A percentile compares a stretch with the other conserved stretches of the same genome.
phyloP scores from a whole-genome alignment of 2,888 invertebrate species.

The Argyresthia goedartella region DNA sequence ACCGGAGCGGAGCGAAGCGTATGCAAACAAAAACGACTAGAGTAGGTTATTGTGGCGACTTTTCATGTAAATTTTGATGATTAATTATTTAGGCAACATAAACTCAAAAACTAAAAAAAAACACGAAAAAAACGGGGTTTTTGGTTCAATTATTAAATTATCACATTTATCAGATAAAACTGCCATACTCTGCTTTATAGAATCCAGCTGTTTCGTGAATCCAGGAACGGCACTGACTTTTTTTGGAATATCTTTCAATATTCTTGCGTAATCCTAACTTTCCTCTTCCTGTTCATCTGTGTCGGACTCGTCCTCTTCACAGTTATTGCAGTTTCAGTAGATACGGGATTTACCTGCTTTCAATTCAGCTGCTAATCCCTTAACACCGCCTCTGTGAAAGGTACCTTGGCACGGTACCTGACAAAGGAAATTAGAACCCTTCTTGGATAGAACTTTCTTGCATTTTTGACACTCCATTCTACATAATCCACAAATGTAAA shows the following conservation, averaged over 20 bases:
- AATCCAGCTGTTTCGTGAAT: slow-evolving; percentile 11
- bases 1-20: no score
- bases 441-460: slow-evolving; percentile 5
- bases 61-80: no score
- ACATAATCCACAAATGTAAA: no score
- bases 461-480: slow-evolving; percentile 9
- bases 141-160: background rate
- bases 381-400: slow-evolving; percentile 11
- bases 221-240: slow-evolving; percentile 8
- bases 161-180: background rate
- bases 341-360: slow-evolving; percentile 5
- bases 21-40: no score
- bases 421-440: slow-evolving; percentile 10
- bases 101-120: no score
- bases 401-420: slow-evolving; percentile 9
- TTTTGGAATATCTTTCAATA: background rate
- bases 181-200: background rate
- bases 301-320: slow-evolving; percentile 9
- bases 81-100: no score
- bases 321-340: slow-evolving; percentile 12
- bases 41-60: no score
- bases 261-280: no score
- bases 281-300: slow-evolving; percentile 6
- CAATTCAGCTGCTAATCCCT: slow-evolving; percentile 8
- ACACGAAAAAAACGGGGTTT: no score